Percentiles rank a stretch among this genome's conserved stretches.
These are phyloP conservation scores for Macaca nemestrina DNA, from an alignment of 2,113 vertebrate genomes.

Conservation along the genomic window DNA sequence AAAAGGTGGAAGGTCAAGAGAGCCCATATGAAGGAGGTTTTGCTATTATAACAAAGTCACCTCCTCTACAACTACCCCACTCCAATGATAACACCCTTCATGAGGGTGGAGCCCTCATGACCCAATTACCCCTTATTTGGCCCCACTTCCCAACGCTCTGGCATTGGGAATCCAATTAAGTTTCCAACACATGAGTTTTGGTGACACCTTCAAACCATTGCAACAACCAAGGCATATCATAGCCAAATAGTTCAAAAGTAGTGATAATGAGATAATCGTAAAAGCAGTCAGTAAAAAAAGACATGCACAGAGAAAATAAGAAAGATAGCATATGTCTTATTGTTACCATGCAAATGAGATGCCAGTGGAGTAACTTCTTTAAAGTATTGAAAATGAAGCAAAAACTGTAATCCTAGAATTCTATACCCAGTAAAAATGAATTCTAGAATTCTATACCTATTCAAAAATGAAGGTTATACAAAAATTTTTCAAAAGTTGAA, in stretches of 20 bases:
- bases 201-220: background rate
- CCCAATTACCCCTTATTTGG: background rate
- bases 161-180: background rate
- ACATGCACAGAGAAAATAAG: background rate
- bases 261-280: background rate
- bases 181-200: background rate
- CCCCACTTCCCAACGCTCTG: background rate
- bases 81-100: background rate
- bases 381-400: background rate
- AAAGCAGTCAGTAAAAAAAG: background rate
- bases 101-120: background rate
- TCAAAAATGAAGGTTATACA: background rate
- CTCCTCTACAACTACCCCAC: background rate
- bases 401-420: background rate
- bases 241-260: background rate
- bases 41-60: background rate
- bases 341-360: background rate
- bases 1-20: background rate
- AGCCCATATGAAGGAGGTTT: background rate
- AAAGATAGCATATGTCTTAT: background rate
- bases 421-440: background rate
- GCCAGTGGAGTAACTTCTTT: background rate
- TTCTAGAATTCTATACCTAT: background rate
- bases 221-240: background rate
- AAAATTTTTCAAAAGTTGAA: background rate